phyloP scores from a whole-genome alignment of 2,888 invertebrate genomes.

The Coelopa pilipes region DNA sequence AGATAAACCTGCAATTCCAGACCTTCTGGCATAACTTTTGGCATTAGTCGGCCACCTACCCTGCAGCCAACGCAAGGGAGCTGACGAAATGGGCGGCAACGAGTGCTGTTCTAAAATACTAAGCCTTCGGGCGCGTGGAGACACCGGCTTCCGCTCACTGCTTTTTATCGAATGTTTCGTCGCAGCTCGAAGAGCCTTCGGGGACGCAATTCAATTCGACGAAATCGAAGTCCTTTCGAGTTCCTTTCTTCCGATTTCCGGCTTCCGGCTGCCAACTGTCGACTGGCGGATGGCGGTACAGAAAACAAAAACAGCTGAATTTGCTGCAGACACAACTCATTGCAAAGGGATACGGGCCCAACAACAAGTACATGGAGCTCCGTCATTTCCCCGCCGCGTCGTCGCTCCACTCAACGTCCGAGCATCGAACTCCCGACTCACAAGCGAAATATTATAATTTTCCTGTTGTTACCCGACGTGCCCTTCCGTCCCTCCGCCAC shows the following conservation, averaged over 20 bases:
- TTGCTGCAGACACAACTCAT: too few species aligned
- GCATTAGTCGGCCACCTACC: neutral
- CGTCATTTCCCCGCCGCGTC: too few species aligned
- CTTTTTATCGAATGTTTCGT: constrained; percentile 14
- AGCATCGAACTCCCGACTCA: too few species aligned
- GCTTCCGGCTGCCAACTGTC: neutral
- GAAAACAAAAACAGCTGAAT: neutral
- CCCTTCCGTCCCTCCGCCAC: too few species aligned
- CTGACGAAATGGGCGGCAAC: neutral
- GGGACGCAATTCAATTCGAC: constrained; percentile 23
- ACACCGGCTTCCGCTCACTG: constrained; percentile 5
- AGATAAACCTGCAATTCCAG: constrained; percentile 1
- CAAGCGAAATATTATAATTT: neutral
- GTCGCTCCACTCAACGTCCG: too few species aligned
- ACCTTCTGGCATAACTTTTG: neutral
- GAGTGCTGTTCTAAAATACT: neutral
- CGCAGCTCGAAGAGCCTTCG: constrained; percentile 9
- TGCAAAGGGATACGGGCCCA: too few species aligned
- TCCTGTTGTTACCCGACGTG: neutral
- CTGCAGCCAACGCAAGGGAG: neutral
- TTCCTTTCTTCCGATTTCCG: neutral
- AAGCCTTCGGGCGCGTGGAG: neutral
- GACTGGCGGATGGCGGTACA: neutral
- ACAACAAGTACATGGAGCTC: too few species aligned
- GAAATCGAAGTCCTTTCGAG: neutral